Base-by-base conservation (phyloP, 2,888 invertebrate species). In the Morpho helenor region DNA sequence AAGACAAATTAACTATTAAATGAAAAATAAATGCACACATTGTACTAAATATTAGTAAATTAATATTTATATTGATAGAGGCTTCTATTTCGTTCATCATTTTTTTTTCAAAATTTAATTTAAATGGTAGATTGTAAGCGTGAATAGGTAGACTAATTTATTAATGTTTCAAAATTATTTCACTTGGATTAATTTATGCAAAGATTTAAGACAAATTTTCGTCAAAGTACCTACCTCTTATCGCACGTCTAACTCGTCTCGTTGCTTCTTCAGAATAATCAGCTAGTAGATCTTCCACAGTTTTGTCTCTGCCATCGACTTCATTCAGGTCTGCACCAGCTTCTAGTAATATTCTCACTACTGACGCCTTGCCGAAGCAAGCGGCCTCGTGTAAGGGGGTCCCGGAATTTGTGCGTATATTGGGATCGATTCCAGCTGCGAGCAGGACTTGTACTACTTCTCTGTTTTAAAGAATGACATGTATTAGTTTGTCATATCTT, bases 331-430 rank as follows among this genome's bases (percentile, higher is more conserved):
- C 96, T 22, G 96, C 96, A 1, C 97, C 97, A 68, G 94, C 93
- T 63, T 95, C 94, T 10, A 98, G 88, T 43, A 98, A 91, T 0
- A 96, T 93, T 56, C 95, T 92, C 23, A 97, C 97, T 16, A 98
- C 97, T 60, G 96, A 95, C 67, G 96, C 94, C 82, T 98, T 97
- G 16, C 98, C 98, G 80, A 95, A 97, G 31, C 97, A 92, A 0
- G 97, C 97, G 0, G 98, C 98, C 79, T 98, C 98, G 88, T 98
- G 98, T 63, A 99, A 92, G 0, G 98, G 96, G 7, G 97, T 97
- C 0, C 98, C 98, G 42, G 94, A 94, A 61, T 95, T 94, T 9
- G 98, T 97, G 69, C 95, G 91, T 42, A 96, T 92, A 84, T 98
- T 98, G 6, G 98, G 96, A 79, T 96, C 95, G 71, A 98, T 95